phyloP scores from a whole-genome alignment of 2,888 invertebrate species.

The Athripsodes cinereus region DNA sequence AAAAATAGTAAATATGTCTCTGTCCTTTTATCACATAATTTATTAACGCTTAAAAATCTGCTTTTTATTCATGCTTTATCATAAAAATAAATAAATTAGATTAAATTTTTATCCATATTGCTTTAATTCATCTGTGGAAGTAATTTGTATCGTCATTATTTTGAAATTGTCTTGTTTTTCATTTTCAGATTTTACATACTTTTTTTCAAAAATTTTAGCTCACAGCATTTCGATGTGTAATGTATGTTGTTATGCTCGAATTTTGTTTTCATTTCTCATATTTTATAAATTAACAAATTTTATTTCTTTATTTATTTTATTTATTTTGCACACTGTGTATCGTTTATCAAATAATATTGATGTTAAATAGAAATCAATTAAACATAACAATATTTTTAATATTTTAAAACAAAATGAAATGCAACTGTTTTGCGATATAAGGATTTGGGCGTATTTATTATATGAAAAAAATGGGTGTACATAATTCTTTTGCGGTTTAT shows the following conservation, averaged over 20 bases:
- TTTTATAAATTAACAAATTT: background rate
- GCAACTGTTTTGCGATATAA: background rate
- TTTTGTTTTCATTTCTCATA: background rate
- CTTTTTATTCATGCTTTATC: constrained; percentile 2
- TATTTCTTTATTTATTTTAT: background rate
- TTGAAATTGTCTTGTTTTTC: background rate
- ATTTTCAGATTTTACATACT: background rate
- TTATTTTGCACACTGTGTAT: background rate
- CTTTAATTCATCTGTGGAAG: background rate
- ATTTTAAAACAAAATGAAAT: background rate
- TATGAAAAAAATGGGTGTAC: background rate
- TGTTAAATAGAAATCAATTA: background rate
- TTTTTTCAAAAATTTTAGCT: background rate
- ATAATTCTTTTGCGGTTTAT: background rate
- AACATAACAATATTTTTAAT: background rate
- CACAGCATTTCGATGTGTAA: background rate
- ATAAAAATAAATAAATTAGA: background rate
- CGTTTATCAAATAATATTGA: background rate
- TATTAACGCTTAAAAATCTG: background rate
- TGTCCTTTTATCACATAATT: background rate
- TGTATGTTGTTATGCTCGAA: background rate
- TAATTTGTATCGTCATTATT: background rate
- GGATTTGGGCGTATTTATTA: background rate
- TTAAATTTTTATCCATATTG: too few relatives aligned
- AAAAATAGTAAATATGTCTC: background rate